Evolutionary conservation across 2,888 invertebrate genomes (phyloP), one percentile per base, ranked within the genome.

Genomic region (Lycia hirtaria): DNA sequence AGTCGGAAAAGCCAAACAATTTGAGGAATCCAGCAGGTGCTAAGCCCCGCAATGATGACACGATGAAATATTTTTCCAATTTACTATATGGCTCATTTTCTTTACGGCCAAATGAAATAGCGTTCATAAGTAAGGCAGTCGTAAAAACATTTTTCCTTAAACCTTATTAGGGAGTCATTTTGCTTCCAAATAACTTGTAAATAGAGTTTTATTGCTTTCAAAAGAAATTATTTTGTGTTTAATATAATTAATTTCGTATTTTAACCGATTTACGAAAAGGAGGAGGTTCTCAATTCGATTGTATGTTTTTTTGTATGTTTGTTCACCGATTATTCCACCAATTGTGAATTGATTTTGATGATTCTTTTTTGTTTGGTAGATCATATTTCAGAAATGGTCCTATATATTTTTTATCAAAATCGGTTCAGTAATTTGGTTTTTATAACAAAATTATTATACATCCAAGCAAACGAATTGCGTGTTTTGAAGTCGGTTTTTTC

Each of bases 81-180:
- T 61, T 60, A 35, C 41, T 61, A 60, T 59, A 63, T 50, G 65
- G 50, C 48, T 61, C 56, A 57, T 65, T 61, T 55, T 53, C 54
- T 63, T 65, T 56, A 61, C 56, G 55, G 45, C 30, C 48, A 56
- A 62, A 64, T 62, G 57, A 62, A 66, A 62, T 51, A 64, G 61
- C 44, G 57, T 43, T 63, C 47, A 54, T 54, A 58, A 63, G 64
- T 60, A 51, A 58, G 32, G 45, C 33, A 45, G 57, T 59, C 60
- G 60, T 62, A 56, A 65, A 62, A 65, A 52, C 38, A 15, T 56
- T 58, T 57, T 40, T 32, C 52, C 45, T 52, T 44, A 62, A 60
- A 60, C 58, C 54, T 58, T 60, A 59, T 52, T 56, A 32, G 51
- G 38, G 12, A 32, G 51, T 45, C 56, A 32, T 56, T 56, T 56